A percentile compares a stretch with the other conserved stretches of the same genome.
These are phyloP conservation scores for Nerophis ophidion DNA, from an alignment of 2,113 vertebrate species.

Conservation along the genomic window DNA sequence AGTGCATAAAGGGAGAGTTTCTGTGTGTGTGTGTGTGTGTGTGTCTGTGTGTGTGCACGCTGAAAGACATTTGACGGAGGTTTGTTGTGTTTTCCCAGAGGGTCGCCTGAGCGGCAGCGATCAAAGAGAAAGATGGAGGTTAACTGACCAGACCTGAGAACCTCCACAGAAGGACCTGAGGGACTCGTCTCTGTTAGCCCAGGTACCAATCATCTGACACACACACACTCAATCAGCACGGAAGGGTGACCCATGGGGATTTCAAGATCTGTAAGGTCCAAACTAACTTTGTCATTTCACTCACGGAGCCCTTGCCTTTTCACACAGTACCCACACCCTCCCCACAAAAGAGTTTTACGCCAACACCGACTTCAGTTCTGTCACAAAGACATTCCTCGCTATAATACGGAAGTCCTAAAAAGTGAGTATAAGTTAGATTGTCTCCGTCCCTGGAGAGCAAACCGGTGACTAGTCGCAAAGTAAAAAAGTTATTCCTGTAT, in stretches of 20 bases:
- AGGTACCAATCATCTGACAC: conserved; percentile 62
- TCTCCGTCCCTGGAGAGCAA: conserved; percentile 49
- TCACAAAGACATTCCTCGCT: conserved; percentile 48
- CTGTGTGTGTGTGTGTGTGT: conserved; percentile 27
- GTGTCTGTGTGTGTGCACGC: conserved; percentile 18
- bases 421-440: conserved; percentile 65
- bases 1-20: conserved; percentile 18
- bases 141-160: conserved; percentile 71
- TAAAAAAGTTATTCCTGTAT: conserved; percentile 52
- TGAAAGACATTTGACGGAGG: conserved; percentile 42
- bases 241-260: conserved; percentile 55
- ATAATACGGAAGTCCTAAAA: conserved; percentile 65
- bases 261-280: conserved; percentile 63
- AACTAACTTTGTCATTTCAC: conserved; percentile 72
- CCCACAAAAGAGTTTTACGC: conserved; percentile 55
- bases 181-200: conserved; percentile 65
- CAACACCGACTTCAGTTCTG: conserved; percentile 43
- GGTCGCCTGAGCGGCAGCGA: conserved; percentile 61
- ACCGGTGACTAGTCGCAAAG: conserved; percentile 53
- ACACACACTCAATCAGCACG: conserved; percentile 42
- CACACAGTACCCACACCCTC: conserved; percentile 67
- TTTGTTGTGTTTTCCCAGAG: conserved; percentile 65
- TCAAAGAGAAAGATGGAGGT: conserved; percentile 71
- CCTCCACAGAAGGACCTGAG: conserved; percentile 66
- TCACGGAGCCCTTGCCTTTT: conserved; percentile 58